Evolutionary conservation across 2,797 vertebrate genomes (phyloP), one percentile per base, ranked within the genome.

Genomic region (Pyrocephalus nanus): DNA sequence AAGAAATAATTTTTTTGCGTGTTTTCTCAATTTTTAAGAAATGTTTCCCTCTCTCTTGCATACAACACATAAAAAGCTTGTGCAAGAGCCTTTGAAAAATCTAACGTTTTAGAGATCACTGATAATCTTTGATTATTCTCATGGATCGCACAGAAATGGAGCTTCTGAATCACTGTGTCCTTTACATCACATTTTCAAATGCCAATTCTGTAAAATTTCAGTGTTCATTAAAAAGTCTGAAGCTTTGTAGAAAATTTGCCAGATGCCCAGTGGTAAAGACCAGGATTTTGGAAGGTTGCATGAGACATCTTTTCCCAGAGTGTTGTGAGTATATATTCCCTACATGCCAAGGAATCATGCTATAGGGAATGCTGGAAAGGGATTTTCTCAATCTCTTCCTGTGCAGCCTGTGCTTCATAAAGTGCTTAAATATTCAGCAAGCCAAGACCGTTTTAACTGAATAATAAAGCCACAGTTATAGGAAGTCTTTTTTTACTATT

Each of bases 341-440:
- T 22, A 58, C 18, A 50, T 25, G 17, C 66, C 36, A 76, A 81
- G 40, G 91, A 91, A 87, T 75, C 23, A 42, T 36, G 36, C 54
- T 75, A 32, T 6, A 72, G 36, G 40, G 51, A 91, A 73, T 12
- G 6, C 34, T 80, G 50, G 32, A 86, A 85, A 86, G 53, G 19
- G 45, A 88, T 92, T 94, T 95, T 95, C 65, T 83, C 27, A 51
- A 47, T 88, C 36, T 55, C 27, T 73, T 89, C 29, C 34, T 45
- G 3, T 86, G 79, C 58, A 80, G 61, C 12, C 42, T 51, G 38
- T 58, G n/a, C 69, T 90, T 80, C 32, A 61, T 16, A 67, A 91
- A 86, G 72, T 69, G 50, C 30, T 54, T 70, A 58, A 71, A 54
- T 72, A 86, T 69, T 72, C 50, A 90, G 15, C 27, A 86, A 53